Conservation (phyloP, 2,888 invertebrate genomes). For the Syrista parreyssii region DNA sequence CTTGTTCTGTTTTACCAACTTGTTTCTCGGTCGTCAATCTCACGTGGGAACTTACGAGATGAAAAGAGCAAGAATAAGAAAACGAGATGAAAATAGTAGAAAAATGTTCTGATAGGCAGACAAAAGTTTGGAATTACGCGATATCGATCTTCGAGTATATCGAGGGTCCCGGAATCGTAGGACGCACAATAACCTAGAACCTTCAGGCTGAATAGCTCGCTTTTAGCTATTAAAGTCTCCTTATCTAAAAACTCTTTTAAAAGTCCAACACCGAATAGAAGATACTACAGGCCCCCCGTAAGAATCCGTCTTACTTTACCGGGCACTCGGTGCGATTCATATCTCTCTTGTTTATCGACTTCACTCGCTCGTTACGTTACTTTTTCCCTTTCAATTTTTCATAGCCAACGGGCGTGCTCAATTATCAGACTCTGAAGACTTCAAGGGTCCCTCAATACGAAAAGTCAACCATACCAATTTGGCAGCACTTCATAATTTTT, state of each 20-base stretch:
- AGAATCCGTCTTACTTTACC: constrained; percentile 36
- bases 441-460: neutral
- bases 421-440: neutral
- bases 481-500: neutral
- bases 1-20: neutral
- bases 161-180: neutral
- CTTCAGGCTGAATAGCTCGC: constrained; percentile 20
- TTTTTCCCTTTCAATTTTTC: constrained; percentile 36
- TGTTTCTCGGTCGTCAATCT: neutral
- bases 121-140: constrained; percentile 41
- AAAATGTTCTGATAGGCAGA: constrained; percentile 10
- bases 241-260: constrained; percentile 57
- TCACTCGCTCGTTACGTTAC: constrained; percentile 39
- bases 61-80: neutral
- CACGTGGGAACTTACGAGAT: neutral
- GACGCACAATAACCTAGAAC: neutral
- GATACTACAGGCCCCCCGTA: constrained; percentile 27
- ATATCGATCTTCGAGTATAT: constrained; percentile 26
- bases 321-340: constrained; percentile 29
- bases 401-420: neutral
- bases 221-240: constrained; percentile 50
- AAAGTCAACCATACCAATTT: neutral
- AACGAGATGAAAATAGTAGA: neutral
- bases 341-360: constrained; percentile 53
- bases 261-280: constrained; percentile 50